These are phyloP conservation scores for Athalia cordata DNA, from an alignment of 2,888 invertebrate species.

Conservation along the genomic window DNA sequence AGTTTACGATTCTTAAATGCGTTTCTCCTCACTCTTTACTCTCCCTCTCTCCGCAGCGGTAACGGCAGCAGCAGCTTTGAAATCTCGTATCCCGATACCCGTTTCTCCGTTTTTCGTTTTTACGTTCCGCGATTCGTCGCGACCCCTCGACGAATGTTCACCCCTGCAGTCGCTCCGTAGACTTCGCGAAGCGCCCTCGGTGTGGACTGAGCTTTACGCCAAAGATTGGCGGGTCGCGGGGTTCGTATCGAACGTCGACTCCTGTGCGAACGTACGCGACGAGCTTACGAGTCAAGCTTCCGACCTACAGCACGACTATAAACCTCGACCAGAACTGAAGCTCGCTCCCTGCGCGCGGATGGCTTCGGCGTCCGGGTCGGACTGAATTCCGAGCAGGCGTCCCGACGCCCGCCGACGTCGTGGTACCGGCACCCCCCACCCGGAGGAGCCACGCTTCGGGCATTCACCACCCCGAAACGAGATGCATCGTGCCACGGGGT, in stretches of 20 bases:
- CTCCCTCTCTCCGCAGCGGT: neutral
- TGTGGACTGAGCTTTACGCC: conserved; percentile 8
- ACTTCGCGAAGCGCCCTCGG: no score
- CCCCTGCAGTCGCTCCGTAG: no score
- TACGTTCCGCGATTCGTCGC: neutral
- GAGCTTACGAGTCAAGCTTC: conserved; percentile 12
- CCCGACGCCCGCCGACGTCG: conserved; percentile 56
- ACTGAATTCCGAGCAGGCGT: conserved; percentile 64
- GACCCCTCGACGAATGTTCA: no score
- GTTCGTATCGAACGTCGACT: conserved; percentile 15
- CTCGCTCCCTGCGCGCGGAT: conserved; percentile 57
- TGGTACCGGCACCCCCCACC: conserved; percentile 66
- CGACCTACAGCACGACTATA: conserved; percentile 8
- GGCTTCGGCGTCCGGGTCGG: conserved; percentile 71
- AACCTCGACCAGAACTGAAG: conserved; percentile 29
- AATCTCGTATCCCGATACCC: no score
- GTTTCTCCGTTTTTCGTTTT: neutral
- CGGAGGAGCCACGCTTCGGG: conserved; percentile 67
- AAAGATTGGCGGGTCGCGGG: conserved; percentile 13
- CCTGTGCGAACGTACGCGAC: neutral
- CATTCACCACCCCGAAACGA: conserved; percentile 50
- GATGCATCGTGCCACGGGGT: neutral
- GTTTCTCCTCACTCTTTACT: conserved; percentile 5
- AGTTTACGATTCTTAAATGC: conserved; percentile 42
- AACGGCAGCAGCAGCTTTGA: no score